These are phyloP conservation scores for Scartelaos histophorus DNA, from an alignment of 2,113 vertebrate genomes.

Conservation along the genomic window DNA sequence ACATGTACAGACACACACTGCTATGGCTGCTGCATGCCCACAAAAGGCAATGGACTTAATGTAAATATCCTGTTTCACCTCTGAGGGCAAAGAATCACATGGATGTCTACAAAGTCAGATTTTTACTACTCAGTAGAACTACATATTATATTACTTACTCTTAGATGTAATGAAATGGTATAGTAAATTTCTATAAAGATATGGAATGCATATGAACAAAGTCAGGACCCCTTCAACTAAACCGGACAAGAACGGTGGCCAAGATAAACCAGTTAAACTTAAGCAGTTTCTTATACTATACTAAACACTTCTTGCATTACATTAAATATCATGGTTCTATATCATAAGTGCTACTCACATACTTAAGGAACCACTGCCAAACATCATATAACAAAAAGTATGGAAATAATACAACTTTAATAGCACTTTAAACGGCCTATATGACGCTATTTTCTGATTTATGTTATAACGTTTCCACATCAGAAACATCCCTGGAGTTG, in stretches of 20 bases:
- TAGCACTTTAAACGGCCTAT: not conserved
- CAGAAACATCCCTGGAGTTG: too few relatives aligned
- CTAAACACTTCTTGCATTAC: not conserved
- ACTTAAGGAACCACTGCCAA: not conserved
- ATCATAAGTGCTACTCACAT: not conserved
- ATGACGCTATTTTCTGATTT: too few relatives aligned
- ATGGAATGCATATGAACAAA: not conserved
- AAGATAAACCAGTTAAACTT: not conserved
- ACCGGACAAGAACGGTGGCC: not conserved
- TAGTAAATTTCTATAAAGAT: not conserved
- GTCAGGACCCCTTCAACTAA: not conserved
- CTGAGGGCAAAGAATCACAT: constrained; percentile 20
- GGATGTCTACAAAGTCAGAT: not conserved
- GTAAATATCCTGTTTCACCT: constrained; percentile 39
- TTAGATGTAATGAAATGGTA: not conserved
- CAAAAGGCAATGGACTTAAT: constrained; percentile 25
- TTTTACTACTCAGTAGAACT: not conserved
- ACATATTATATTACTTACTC: not conserved
- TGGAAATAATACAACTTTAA: not conserved
- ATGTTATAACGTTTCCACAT: too few relatives aligned
- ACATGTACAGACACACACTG: not conserved
- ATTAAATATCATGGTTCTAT: not conserved
- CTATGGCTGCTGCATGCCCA: constrained; percentile 28
- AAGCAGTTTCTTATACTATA: not conserved
- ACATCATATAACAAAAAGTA: not conserved